Conservation (phyloP, 2,113 vertebrate species). For the Boulengeromyrus knoepffleri region DNA sequence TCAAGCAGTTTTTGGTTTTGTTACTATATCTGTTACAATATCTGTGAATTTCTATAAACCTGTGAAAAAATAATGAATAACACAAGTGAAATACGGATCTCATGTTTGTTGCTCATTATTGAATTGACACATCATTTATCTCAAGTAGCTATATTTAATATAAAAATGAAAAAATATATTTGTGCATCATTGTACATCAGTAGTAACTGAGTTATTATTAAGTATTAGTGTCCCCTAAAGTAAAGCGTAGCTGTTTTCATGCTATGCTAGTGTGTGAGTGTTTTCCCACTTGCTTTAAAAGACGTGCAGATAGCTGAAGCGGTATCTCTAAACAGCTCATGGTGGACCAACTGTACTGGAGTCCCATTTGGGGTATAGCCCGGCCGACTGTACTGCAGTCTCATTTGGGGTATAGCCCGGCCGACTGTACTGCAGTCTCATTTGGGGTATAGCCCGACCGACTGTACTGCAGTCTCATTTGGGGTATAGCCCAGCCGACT, state of each 20-base stretch:
- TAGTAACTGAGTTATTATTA: background rate
- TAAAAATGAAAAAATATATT: background rate
- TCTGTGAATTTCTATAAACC: background rate
- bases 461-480: too few species aligned
- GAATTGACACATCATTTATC: background rate
- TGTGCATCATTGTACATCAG: background rate
- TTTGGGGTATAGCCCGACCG: background rate
- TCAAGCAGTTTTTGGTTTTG: background rate
- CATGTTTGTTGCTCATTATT: background rate
- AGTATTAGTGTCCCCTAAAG: background rate
- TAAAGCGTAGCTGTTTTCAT: background rate
- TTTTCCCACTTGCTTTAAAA: too few species aligned
- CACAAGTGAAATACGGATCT: background rate
- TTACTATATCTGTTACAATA: background rate
- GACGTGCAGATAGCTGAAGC: background rate
- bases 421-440: too few species aligned
- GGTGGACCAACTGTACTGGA: background rate
- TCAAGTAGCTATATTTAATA: background rate
- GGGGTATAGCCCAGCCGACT: too few species aligned
- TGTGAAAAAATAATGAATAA: background rate
- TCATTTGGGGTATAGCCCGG: background rate
- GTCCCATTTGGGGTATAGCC: too few species aligned
- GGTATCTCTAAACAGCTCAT: background rate
- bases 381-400: too few species aligned
- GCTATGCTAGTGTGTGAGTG: background rate